Conservation (phyloP, 2,797 vertebrate species). For the Danio tinwini region DNA sequence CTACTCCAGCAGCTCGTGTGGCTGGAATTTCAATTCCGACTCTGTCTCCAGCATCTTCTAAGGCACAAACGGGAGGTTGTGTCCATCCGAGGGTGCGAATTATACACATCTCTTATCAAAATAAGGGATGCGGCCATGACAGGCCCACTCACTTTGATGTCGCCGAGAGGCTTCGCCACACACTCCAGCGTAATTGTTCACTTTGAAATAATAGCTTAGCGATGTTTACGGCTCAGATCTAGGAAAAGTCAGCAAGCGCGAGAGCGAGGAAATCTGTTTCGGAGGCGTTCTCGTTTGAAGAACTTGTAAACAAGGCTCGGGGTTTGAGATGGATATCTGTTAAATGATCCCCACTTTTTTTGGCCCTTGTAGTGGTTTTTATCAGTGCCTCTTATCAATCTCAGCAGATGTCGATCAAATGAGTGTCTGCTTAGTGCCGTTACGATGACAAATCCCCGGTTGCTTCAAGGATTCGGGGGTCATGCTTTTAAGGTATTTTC, state of each 20-base stretch:
- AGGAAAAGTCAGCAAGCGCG: constrained; percentile 15
- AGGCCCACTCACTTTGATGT: constrained; percentile 43
- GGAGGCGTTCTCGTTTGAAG: constrained; percentile 27
- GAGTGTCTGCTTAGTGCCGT: not conserved
- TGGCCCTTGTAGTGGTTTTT: constrained; percentile 30
- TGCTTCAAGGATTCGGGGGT: constrained; percentile 1
- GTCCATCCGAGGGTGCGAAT: constrained; percentile 35
- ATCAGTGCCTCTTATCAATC: constrained; percentile 23
- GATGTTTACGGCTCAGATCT: constrained; percentile 47
- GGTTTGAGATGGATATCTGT: constrained; percentile 33
- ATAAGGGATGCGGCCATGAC: constrained; percentile 48
- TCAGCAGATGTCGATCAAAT: constrained; percentile 41
- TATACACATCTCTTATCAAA: constrained; percentile 53
- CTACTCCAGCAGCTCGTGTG: constrained; percentile 53
- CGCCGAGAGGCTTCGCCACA: constrained; percentile 27
- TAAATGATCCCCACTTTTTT: constrained; percentile 33
- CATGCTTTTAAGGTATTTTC: constrained; percentile 28
- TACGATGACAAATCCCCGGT: constrained; percentile 8
- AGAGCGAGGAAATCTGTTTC: constrained; percentile 33
- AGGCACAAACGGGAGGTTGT: constrained; percentile 13
- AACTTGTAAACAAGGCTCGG: constrained; percentile 32
- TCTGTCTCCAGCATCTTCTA: constrained; percentile 43
- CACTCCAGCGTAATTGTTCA: constrained; percentile 45
- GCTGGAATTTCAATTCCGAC: constrained; percentile 63
- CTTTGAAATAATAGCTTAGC: constrained; percentile 56